These are phyloP conservation scores for Epinephelus cyanopodus DNA, from an alignment of 2,113 vertebrate species.

Conservation along the genomic window DNA sequence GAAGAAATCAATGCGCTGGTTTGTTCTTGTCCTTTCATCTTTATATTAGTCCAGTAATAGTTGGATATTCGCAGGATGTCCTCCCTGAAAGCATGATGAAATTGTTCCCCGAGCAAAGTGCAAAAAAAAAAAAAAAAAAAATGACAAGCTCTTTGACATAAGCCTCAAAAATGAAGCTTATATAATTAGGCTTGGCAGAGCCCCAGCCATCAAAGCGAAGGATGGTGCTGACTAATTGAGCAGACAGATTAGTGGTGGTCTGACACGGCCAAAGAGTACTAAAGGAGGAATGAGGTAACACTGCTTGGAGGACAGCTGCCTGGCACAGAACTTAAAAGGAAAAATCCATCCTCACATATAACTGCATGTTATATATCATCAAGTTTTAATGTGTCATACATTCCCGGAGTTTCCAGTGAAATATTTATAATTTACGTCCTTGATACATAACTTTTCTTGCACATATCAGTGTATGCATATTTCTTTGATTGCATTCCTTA, in stretches of 20 bases:
- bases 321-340: conserved; percentile 38
- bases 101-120: conserved; percentile 53
- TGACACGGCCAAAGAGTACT: conserved; percentile 70
- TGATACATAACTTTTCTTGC: background rate
- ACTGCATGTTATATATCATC: background rate
- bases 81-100: conserved; percentile 50
- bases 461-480: background rate
- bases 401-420: background rate
- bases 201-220: conserved; percentile 69
- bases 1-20: conserved; percentile 12
- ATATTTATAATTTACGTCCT: background rate
- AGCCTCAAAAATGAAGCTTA: conserved; percentile 68
- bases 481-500: background rate
- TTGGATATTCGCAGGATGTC: conserved; percentile 27
- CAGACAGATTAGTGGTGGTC: conserved; percentile 72
- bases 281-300: conserved; percentile 64
- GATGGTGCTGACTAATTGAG: conserved; percentile 76
- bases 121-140: conserved; percentile 28
- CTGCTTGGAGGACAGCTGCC: conserved; percentile 56
- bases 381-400: background rate
- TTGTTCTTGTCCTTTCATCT: conserved; percentile 47
- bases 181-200: conserved; percentile 81
- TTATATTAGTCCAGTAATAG: conserved; percentile 31
- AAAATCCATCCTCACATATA: conserved; percentile 11
- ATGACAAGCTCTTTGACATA: conserved; percentile 76